Base-by-base conservation (phyloP, 2,888 invertebrate genomes). In the Stenchaetothrips biformis region DNA sequence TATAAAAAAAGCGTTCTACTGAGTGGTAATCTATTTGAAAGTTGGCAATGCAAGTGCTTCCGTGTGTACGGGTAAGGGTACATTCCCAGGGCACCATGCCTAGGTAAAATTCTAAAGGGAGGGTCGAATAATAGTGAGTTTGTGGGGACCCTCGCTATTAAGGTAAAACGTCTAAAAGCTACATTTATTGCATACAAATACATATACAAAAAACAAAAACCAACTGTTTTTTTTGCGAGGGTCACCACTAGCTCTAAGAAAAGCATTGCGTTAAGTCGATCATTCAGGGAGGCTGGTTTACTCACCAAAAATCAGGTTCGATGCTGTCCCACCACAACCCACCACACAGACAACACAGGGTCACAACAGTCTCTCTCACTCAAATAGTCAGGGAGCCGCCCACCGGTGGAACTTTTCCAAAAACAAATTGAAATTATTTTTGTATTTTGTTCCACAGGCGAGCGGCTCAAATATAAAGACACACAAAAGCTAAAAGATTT, bases 311-410 rank as follows among this genome's bases (percentile, higher is more conserved):
- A 25, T 74, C 67, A 25, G 67, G 67, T 21, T 74, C 67, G 67
- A 74, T 74, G 67, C 67, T 74, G 67, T 74, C 67, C 67, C 67
- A 74, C 67, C 67, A 74, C 67, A 74, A 74, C 67, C 67, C 67
- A 74, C 67, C 67, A 74, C 67, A 74, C 67, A 74, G 67, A 74
- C 67, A 74, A 74, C 25, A 74, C 21, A 74, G 67, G 67, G 25
- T 74, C 67, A 74, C 67, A 74, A 74, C 67, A 21, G 67, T 74
- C 67, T 25, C 67, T 25, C 67, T 25, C 67, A 74, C 67, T 21
- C 67, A 74, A 21, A 74, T 8, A 25, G n/a, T 37, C 37, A 37
- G 37, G 37, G 37, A 37, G 37, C 37, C 37, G 37, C 37, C 37
- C 37, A 37, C 1, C 37, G 37, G 37, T 37, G 37, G 4, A 37